Evolutionary conservation across 2,888 invertebrate genomes (phyloP).

Genomic region (Hydropsyche betteni): DNA sequence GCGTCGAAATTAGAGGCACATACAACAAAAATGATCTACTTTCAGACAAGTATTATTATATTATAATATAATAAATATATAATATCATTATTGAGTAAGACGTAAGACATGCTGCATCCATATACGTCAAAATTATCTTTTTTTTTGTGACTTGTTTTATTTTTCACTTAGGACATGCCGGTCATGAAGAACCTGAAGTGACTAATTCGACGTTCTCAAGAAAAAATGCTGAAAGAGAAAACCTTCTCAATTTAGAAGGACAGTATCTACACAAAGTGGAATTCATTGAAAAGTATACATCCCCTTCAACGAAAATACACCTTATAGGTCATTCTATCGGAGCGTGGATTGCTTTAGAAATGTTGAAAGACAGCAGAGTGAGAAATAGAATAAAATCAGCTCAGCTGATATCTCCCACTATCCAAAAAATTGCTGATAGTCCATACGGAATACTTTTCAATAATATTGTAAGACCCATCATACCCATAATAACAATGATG

Average conservation of each 20-base stretch:
- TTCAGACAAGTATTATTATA: too few relatives aligned
- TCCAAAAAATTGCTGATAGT: constrained; percentile 82
- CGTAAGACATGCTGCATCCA: too few relatives aligned
- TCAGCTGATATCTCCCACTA: constrained; percentile 85
- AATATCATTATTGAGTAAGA: too few relatives aligned
- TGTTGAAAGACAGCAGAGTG: constrained; percentile 70
- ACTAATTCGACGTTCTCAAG: constrained; percentile 62
- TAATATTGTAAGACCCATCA: constrained; percentile 64
- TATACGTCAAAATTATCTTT: background rate
- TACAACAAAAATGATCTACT: too few relatives aligned
- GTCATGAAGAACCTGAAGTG: constrained; percentile 77
- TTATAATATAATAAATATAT: too few relatives aligned
- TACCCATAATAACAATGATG: constrained; percentile 57
- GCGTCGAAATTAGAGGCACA: too few relatives aligned
- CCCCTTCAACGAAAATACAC: constrained; percentile 76
- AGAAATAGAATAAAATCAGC: constrained; percentile 68
- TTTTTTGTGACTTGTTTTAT: background rate
- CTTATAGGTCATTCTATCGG: constrained; percentile 93
- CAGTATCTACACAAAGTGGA: constrained; percentile 83
- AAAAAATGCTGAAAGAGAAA: constrained; percentile 61
- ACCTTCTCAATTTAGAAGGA: constrained; percentile 77
- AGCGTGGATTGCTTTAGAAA: constrained; percentile 80
- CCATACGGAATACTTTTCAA: constrained; percentile 78
- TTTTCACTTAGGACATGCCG: constrained; percentile 68
- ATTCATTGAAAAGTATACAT: constrained; percentile 79